Evolutionary conservation across 2,113 vertebrate genomes (phyloP).

Genomic region (Mungos mungo): DNA sequence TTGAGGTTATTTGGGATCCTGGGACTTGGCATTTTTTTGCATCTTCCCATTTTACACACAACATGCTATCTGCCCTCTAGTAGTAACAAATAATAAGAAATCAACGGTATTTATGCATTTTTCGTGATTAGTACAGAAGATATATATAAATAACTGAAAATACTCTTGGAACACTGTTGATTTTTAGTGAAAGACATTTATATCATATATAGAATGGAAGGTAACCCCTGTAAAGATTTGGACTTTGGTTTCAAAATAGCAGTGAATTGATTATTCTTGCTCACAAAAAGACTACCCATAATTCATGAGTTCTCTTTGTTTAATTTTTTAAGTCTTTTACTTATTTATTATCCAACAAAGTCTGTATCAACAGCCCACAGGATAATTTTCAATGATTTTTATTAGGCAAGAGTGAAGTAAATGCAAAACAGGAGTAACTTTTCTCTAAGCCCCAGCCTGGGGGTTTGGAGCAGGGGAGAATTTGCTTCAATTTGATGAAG

Average conservation of each 20-base stretch:
- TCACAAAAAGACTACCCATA: background rate
- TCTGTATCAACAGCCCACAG: conserved; percentile 19
- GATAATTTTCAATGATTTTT: conserved; percentile 61
- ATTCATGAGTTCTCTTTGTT: conserved; percentile 50
- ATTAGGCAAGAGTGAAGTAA: conserved; percentile 38
- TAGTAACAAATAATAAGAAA: background rate
- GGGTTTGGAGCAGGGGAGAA: background rate
- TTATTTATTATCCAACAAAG: conserved; percentile 54
- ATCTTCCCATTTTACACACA: background rate
- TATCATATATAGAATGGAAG: background rate
- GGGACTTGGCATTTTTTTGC: background rate
- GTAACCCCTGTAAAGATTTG: background rate
- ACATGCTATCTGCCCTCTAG: background rate
- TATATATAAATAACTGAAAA: conserved; percentile 15
- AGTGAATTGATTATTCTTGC: conserved; percentile 12
- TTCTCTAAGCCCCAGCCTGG: background rate
- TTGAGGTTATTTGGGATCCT: background rate
- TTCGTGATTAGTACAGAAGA: background rate
- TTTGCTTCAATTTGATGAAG: conserved; percentile 30
- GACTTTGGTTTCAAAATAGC: conserved; percentile 27
- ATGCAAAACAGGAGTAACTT: conserved; percentile 1
- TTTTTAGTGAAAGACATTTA: background rate
- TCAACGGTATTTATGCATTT: background rate
- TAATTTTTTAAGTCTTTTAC: conserved; percentile 61
- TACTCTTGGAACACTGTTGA: background rate